Evolutionary conservation across 1,140 invertebrate species (phyloP), one percentile per base, ranked within the genome.

Genomic region (Spodoptera frugiperda): DNA sequence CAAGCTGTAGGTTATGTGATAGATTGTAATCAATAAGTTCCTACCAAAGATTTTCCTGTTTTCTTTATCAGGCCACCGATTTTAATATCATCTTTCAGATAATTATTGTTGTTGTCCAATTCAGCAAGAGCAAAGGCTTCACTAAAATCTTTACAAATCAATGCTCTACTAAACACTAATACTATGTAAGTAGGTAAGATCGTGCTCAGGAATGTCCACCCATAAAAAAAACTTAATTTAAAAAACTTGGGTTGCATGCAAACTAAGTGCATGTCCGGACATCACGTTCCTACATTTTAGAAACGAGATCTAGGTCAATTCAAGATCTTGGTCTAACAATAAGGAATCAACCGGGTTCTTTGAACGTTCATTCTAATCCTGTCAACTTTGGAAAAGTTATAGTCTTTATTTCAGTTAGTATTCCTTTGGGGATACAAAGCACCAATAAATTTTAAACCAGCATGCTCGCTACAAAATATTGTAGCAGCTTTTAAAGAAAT

Each of bases 271-370:
- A 30, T 8, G 65, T 17, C 65, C 30, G 51, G 65, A 51, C 25
- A 51, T 53, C 65, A 68, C 65, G 65, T 68, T 17, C 48, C 48
- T 46, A 11, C 65, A 68, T 51, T 68, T 68, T 53, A 30, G 65
- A 51, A 39, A 53, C 48, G 48, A 21, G 61, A 65, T 25, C 61
- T 65, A 21, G 46, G 46, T 51, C 65, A 33, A 48, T 53, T 15
- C 12, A 53, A 68, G 53, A 51, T 68, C 25, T 21, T 53, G 21
- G 46, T 17, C 9, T 14, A 49, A 68, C 17, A 44, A 49, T 65
- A 48, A 19, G 61, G 10, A 39, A 61, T 3, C 17, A 61, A 11
- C 61, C 61, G 4, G 61, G 10, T 14, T 48, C 10, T 65, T 65
- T 21, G 21, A 65, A 46, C 14, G 65, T 68, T 33, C 2, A 53